A percentile compares a stretch with the other conserved stretches of the same genome.
Evolutionary conservation across 2,888 invertebrate genomes (phyloP).

Genomic region (Euproctis similis): DNA sequence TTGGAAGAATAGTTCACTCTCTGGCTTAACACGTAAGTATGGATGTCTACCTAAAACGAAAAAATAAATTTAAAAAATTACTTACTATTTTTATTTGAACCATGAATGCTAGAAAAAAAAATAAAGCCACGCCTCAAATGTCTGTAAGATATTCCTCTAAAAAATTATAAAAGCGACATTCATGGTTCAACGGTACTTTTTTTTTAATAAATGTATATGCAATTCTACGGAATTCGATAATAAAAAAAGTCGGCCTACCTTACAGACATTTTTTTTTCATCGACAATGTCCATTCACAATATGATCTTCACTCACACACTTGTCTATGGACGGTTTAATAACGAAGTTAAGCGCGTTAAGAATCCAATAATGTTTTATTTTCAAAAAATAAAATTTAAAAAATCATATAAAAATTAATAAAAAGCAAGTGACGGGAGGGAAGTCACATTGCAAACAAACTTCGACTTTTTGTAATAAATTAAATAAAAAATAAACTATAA

Average conservation of each 20-base stretch:
- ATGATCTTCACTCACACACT: slow-evolving; percentile 51
- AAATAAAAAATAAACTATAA: slow-evolving; percentile 21
- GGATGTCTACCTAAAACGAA: slow-evolving; percentile 37
- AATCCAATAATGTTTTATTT: slow-evolving; percentile 9
- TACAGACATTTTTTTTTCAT: slow-evolving; percentile 65
- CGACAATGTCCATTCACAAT: slow-evolving; percentile 69
- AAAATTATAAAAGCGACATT: slow-evolving; percentile 39
- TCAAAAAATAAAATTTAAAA: slow-evolving; percentile 7
- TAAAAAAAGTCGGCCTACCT: slow-evolving; percentile 67
- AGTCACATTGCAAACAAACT: slow-evolving; percentile 72
- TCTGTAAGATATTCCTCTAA: slow-evolving; percentile 64
- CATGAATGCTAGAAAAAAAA: slow-evolving; percentile 53
- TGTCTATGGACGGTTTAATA: slow-evolving; percentile 21
- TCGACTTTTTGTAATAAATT: slow-evolving; percentile 35
- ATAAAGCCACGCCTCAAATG: slow-evolving; percentile 48
- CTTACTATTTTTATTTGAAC: slow-evolving; percentile 42
- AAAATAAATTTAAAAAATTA: slow-evolving; percentile 1
- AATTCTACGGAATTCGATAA: slow-evolving; percentile 11
- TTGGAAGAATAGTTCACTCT: slow-evolving; percentile 62
- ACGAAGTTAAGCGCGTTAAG: slow-evolving; percentile 14
- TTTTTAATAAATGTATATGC: slow-evolving; percentile 12
- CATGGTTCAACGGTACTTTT: slow-evolving; percentile 51
- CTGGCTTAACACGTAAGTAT: slow-evolving; percentile 59
- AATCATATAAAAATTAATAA: slow-evolving; percentile 17
- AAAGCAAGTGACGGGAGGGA: slow-evolving; percentile 59